Percentiles rank a stretch among this genome's conserved stretches.
phyloP scores from a whole-genome alignment of 2,888 invertebrate genomes.

The Eubasilissa splendida region DNA sequence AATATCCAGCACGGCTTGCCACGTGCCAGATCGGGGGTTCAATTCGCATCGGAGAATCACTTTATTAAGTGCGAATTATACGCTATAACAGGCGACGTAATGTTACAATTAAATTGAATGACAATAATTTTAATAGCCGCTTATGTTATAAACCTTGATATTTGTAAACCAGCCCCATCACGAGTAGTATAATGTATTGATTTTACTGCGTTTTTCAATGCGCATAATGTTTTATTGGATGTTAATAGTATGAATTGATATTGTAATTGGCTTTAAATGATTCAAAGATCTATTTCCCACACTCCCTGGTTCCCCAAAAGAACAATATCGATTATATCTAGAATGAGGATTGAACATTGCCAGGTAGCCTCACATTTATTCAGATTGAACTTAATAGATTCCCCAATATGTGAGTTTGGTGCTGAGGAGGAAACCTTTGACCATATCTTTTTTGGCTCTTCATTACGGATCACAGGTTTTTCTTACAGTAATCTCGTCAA shows the following conservation, averaged over 20 bases:
- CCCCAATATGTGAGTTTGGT: too few relatives aligned
- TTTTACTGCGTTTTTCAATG: too few relatives aligned
- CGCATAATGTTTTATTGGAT: too few relatives aligned
- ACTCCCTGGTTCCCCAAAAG: neutral
- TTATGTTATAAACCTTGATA: neutral
- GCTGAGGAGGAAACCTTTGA: too few relatives aligned
- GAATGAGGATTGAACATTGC: too few relatives aligned
- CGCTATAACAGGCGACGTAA: neutral
- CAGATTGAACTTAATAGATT: too few relatives aligned
- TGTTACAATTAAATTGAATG: conserved; percentile 25
- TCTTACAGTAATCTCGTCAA: too few relatives aligned
- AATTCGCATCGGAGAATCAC: conserved; percentile 21
- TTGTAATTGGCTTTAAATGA: neutral
- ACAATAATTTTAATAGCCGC: neutral
- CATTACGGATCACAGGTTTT: too few relatives aligned
- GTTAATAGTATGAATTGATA: too few relatives aligned
- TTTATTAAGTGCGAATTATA: conserved; percentile 19
- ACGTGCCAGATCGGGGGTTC: conserved; percentile 22
- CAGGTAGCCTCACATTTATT: neutral
- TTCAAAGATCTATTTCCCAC: neutral
- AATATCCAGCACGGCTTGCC: conserved; percentile 17
- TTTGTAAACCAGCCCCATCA: neutral
- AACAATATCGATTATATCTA: too few relatives aligned
- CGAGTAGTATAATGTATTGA: neutral
- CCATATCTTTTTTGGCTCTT: too few relatives aligned